Percentiles rank a stretch among this genome's conserved stretches.
phyloP scores from a whole-genome alignment of 2,113 vertebrate genomes.

The Crotalus viridis region DNA sequence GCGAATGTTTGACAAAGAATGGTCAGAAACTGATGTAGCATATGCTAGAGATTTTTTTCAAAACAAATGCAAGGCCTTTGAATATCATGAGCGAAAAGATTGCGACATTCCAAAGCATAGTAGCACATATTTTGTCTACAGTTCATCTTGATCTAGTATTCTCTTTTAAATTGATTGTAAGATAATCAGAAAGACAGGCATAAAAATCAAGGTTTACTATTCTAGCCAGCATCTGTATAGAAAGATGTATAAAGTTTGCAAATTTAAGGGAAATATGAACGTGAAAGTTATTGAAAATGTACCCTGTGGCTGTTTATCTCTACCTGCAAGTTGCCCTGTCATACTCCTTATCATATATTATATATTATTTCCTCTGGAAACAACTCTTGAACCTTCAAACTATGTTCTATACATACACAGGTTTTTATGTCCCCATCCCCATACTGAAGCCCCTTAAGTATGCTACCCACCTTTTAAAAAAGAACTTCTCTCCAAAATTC shows the following conservation, averaged over 20 bases:
- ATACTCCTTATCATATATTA: not conserved
- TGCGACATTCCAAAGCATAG: slow-evolving; percentile 63
- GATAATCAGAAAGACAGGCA: not conserved
- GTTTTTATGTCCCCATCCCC: not conserved
- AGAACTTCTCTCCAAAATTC: not conserved
- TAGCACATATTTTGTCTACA: slow-evolving; percentile 66
- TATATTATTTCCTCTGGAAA: not conserved
- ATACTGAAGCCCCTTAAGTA: not conserved
- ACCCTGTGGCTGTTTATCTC: not conserved
- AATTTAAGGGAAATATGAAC: not conserved
- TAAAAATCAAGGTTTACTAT: slow-evolving; percentile 2
- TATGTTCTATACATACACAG: not conserved
- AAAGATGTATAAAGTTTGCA: not conserved
- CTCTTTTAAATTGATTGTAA: not conserved
- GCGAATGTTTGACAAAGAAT: slow-evolving; percentile 46
- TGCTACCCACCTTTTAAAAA: not conserved
- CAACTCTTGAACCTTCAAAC: not conserved
- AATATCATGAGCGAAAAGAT: slow-evolving; percentile 50
- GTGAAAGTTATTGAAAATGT: not conserved
- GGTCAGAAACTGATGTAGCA: slow-evolving; percentile 37
- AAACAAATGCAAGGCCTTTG: slow-evolving; percentile 40
- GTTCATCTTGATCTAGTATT: slow-evolving; percentile 58
- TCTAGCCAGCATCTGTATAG: slow-evolving; percentile 3
- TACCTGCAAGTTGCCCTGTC: not conserved
- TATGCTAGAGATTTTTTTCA: slow-evolving; percentile 15